Percentiles rank a stretch among this genome's conserved stretches.
Evolutionary conservation across 2,888 invertebrate genomes (phyloP).

Genomic region (Mesorhabditis belari): DNA sequence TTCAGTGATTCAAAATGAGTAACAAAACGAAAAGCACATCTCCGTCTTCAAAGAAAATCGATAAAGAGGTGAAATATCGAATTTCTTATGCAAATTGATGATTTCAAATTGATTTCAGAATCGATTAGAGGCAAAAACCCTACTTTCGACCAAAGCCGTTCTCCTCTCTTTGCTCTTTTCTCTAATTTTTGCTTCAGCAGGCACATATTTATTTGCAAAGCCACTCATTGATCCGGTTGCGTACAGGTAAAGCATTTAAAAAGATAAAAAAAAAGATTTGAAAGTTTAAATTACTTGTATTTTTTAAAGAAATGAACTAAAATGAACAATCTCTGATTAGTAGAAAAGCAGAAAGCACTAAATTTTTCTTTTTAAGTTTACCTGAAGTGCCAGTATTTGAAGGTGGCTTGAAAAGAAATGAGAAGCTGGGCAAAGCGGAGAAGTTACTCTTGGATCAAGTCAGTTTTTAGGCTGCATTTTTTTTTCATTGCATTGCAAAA

Average conservation of each 20-base stretch:
- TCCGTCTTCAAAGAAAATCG: too few relatives aligned
- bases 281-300: too few relatives aligned
- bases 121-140: too few relatives aligned
- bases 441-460: slow-evolving; percentile 18
- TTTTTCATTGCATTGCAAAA: too few relatives aligned
- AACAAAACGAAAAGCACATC: too few relatives aligned
- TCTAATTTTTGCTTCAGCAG: background rate
- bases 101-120: too few relatives aligned
- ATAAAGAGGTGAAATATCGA: too few relatives aligned
- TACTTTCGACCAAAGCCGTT: too few relatives aligned
- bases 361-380: slow-evolving; percentile 6
- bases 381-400: slow-evolving; percentile 7
- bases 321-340: too few relatives aligned
- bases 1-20: too few relatives aligned
- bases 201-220: background rate
- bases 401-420: slow-evolving; percentile 16
- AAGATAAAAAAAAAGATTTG: background rate
- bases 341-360: too few relatives aligned
- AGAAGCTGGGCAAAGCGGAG: slow-evolving; percentile 14
- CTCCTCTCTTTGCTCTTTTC: background rate
- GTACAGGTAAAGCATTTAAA: background rate
- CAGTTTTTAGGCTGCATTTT: background rate
- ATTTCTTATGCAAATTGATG: background rate
- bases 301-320: too few relatives aligned
- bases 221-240: background rate